Base-by-base conservation (phyloP, 2,113 vertebrate species). In the Riparia riparia region DNA sequence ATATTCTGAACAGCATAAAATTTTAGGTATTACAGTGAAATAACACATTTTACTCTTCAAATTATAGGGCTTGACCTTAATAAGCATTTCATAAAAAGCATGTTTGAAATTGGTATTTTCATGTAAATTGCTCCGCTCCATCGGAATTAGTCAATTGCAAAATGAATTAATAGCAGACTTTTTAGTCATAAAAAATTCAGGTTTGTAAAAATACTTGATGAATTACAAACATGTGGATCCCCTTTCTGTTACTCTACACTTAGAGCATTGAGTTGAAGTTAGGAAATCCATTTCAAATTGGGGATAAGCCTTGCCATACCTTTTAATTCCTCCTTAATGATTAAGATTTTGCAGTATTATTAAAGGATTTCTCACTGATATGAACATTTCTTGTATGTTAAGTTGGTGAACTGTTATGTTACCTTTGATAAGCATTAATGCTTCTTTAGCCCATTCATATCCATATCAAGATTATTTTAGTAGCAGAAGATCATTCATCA, bases 81-180 rank as follows among this genome's bases (percentile, higher is more conserved):
- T 74, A 93, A 94, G 53, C 34, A 63, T 86, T 82, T 86, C 28
- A 77, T 71, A 6, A 95, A 73, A 90, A 86, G 24, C 61, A 56
- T 22, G 71, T 71, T 86, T 82, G 72, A 91, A 96, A 65, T 29
- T 1, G 91, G 68, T 61, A 71, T 91, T 95, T 96, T 82, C 6
- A 88, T 76, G 89, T 74, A 90, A 94, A 94, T 91, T 81, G 8
- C 17, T 66, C n/a, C 9, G 3, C 26, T 91, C n/a, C 45, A 69
- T 80, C 78, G 88, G 74, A 90, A 87, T 82, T 51, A 71, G 44
- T 68, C 70, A 90, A 74, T n/a, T 88, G 41, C 90, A 95, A 96
- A 95, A 84, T 57, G 45, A 82, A 7, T 73, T 69, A 86, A 47
- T 69, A 64, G 63, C n/a, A 63, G n/a, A 91, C 86, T 94, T 94